A percentile compares a stretch with the other conserved stretches of the same genome.
phyloP scores from a whole-genome alignment of 2,888 invertebrate genomes.

The Microctonus aethiopoides region DNA sequence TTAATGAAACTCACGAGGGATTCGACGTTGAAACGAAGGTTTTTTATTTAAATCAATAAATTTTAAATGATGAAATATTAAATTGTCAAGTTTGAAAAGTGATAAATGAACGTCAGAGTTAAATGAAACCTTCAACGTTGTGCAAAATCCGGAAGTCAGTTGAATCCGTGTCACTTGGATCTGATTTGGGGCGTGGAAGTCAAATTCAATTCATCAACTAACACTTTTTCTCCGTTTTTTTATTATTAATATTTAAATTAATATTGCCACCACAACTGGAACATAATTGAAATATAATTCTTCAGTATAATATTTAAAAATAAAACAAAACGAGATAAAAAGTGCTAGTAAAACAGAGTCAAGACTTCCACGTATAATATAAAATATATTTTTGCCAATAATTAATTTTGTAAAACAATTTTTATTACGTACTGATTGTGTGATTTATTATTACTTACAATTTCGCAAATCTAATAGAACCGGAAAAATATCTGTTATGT shows the following conservation, averaged over 20 bases:
- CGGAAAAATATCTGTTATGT: constrained; percentile 64
- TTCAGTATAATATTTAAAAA: constrained; percentile 13
- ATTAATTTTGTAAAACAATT: not conserved
- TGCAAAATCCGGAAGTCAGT: constrained; percentile 57
- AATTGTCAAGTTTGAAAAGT: not conserved
- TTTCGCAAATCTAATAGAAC: constrained; percentile 41
- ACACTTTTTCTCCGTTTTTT: constrained; percentile 28
- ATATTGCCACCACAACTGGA: not conserved
- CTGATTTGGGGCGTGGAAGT: constrained; percentile 60
- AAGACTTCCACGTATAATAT: constrained; percentile 56
- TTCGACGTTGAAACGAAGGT: not conserved
- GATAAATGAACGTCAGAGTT: not conserved
- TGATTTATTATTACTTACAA: not conserved
- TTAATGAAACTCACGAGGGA: not conserved
- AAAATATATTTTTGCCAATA: not conserved
- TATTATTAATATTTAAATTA: not conserved
- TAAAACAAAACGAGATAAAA: constrained; percentile 24
- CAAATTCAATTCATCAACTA: constrained; percentile 39
- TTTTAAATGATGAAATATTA: not conserved
- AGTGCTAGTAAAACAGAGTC: constrained; percentile 29
- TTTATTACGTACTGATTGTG: not conserved
- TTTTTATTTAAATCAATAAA: not conserved
- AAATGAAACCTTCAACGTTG: constrained; percentile 34
- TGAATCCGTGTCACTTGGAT: constrained; percentile 67
- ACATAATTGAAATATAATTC: not conserved